Evolutionary conservation across 2,797 vertebrate genomes (phyloP).

Genomic region (Sebastolobus alascanus): DNA sequence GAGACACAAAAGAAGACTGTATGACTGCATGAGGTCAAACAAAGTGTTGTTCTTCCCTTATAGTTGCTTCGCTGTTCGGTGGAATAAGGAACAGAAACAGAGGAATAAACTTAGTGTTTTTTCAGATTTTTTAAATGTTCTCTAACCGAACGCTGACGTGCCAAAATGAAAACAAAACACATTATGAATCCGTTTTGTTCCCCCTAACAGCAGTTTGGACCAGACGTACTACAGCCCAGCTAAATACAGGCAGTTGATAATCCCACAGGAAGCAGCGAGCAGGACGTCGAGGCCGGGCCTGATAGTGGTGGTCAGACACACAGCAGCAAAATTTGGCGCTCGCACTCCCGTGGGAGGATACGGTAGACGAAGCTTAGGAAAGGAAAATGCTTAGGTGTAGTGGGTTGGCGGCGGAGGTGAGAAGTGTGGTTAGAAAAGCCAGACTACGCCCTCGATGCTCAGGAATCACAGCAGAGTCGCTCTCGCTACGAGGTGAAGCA

Average conservation of each 20-base stretch:
- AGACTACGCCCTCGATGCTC: slow-evolving; percentile 56
- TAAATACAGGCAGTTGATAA: slow-evolving; percentile 50
- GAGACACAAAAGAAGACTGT: slow-evolving; percentile 15
- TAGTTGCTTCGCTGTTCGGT: neutral
- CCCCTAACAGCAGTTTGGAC: slow-evolving; percentile 8
- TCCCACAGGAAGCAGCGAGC: slow-evolving; percentile 48
- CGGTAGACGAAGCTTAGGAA: slow-evolving; percentile 12
- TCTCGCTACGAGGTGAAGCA: slow-evolving; percentile 22
- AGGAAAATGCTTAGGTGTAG: slow-evolving; percentile 60
- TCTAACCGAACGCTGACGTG: neutral
- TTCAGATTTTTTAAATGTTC: neutral
- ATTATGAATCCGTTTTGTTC: slow-evolving; percentile 11
- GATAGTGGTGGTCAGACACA: slow-evolving; percentile 49
- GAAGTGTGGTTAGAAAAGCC: slow-evolving; percentile 55
- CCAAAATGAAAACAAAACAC: slow-evolving; percentile 7
- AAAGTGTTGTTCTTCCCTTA: slow-evolving; percentile 10
- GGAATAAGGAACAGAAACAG: neutral
- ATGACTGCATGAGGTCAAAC: neutral
- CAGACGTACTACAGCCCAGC: slow-evolving; percentile 14
- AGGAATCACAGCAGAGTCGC: slow-evolving; percentile 38
- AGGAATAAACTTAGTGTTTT: neutral
- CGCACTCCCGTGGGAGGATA: slow-evolving; percentile 48
- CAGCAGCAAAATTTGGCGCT: slow-evolving; percentile 33
- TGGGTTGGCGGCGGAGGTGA: slow-evolving; percentile 50
- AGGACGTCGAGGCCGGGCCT: slow-evolving; percentile 22